Conservation (phyloP, 2,797 vertebrate genomes). For the Gymnothorax javanicus region DNA sequence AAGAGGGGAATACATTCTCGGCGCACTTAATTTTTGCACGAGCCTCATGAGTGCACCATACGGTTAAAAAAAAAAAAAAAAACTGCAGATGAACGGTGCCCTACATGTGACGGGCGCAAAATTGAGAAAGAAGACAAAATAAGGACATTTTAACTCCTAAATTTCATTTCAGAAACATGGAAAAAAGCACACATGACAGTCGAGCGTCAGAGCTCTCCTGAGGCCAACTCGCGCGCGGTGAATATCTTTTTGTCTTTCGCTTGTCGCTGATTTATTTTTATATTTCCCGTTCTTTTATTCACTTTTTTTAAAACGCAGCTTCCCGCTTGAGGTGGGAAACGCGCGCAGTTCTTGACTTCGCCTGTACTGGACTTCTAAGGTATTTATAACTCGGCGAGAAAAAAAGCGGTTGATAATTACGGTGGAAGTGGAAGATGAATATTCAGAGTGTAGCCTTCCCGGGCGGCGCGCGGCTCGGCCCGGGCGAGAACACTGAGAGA, state of each 20-base stretch:
- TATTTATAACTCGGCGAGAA: neutral
- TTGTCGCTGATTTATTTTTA: neutral
- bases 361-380: neutral
- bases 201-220: neutral
- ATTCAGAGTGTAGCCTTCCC: neutral
- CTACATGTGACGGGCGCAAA: conserved; percentile 1
- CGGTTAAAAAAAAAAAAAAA: neutral
- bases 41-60: neutral
- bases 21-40: neutral
- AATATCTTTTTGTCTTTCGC: neutral
- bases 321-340: neutral
- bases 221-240: neutral
- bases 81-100: neutral
- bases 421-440: neutral
- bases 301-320: neutral
- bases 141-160: neutral
- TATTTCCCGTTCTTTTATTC: neutral
- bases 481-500: conserved; percentile 28
- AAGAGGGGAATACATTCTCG: neutral
- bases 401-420: neutral
- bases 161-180: neutral
- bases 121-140: neutral
- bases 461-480: neutral
- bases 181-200: neutral
- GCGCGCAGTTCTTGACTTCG: neutral